Base-by-base conservation (phyloP, 1,140 invertebrate species). In the Zeugodacus cucurbitae region DNA sequence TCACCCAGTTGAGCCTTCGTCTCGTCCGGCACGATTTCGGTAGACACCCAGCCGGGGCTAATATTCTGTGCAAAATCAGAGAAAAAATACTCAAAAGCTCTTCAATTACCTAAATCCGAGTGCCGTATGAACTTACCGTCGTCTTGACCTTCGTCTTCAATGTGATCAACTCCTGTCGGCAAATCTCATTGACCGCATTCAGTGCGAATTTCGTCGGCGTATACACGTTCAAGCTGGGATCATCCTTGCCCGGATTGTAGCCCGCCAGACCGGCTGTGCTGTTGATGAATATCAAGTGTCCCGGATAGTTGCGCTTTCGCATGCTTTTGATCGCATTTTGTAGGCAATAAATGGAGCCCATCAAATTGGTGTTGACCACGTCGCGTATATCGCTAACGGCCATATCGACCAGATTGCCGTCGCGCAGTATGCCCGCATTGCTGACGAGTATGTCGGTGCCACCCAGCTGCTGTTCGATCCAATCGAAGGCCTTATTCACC, bases 371-470 rank as follows among this genome's bases (percentile, higher is more conserved):
- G 32, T 94, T 91, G 4, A 94, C 78, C 6, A 91, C 91, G 37
- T 88, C 90, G 67, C 62, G 88, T 0, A 93, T 32, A 88, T 89
- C 89, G 0, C 87, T 89, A 7, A 90, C 89, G 54, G 92, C 90
- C 3, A 89, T 92, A 57, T 89, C 89, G 8, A 91, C 88, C 0
- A 93, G 88, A 20, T 88, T 88, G 0, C 89, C 86, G 0, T 88
- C 85, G 1, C 90, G 87, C 2, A 90, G 29, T 22, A 92, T 90
- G 5, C 96, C 96, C 0, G 96, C 96, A 91, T 96, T 96, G 90
- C 96, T 97, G 4, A 97, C 92, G 82, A 96, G 94, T 6, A 97
- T 94, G 90, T 96, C 95, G n/a, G 96, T 93, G 7, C 95, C 94
- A 4, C 96, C 96, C 10, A 96, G 90, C 29, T 94, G 94, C 14